These are phyloP conservation scores for Serinus canaria DNA, from an alignment of 2,113 vertebrate genomes.

Conservation along the genomic window DNA sequence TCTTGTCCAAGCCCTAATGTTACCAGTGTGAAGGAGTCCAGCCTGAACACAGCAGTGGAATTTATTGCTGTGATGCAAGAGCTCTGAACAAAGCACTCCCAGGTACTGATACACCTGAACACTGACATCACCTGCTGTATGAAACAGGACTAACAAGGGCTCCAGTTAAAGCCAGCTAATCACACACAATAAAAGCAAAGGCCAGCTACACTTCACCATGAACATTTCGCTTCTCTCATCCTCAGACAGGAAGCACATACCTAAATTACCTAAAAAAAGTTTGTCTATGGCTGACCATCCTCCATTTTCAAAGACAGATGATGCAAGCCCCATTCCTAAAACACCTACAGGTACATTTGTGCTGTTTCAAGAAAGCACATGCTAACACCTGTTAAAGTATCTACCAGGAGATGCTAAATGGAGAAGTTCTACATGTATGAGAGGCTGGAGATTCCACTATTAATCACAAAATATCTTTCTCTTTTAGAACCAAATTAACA, in stretches of 20 bases:
- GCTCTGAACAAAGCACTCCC: not conserved
- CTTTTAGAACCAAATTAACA: not conserved
- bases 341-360: not conserved
- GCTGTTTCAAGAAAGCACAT: not conserved
- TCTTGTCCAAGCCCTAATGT: not conserved
- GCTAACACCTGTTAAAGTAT: not conserved
- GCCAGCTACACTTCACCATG: not conserved
- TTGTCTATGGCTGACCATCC: not conserved
- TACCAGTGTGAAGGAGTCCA: not conserved
- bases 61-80: slow-evolving; percentile 11
- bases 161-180: not conserved
- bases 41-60: not conserved
- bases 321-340: not conserved
- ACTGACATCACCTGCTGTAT: not conserved
- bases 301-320: not conserved
- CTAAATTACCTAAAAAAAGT: slow-evolving; percentile 4
- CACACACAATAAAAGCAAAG: not conserved
- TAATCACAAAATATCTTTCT: not conserved
- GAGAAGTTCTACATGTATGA: not conserved
- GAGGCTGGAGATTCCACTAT: not conserved
- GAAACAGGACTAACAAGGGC: not conserved
- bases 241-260: not conserved
- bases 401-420: slow-evolving; percentile 2
- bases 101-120: not conserved
- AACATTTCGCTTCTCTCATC: not conserved